These are phyloP conservation scores for Nomada flava DNA, from an alignment of 2,888 invertebrate genomes.

Conservation along the genomic window DNA sequence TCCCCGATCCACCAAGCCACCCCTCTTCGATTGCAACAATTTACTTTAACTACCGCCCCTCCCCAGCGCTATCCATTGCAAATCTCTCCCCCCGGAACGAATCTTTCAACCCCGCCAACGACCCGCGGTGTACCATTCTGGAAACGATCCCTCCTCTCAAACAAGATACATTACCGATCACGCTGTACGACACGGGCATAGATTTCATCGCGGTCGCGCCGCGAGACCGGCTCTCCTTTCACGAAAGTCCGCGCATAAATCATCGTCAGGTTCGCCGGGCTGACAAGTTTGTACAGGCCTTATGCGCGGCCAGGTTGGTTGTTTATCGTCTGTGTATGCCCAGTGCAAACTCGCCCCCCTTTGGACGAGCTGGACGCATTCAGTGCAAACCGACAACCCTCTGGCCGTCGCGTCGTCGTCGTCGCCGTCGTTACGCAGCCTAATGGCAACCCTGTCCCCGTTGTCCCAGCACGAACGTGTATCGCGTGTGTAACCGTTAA, in stretches of 20 bases:
- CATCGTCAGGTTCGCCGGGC: conserved; percentile 63
- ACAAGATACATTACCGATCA: not conserved
- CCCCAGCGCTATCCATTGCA: not conserved
- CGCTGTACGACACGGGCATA: too few species aligned
- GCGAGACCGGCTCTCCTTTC: conserved; percentile 45
- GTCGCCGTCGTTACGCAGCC: conserved; percentile 47
- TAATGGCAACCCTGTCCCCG: conserved; percentile 51
- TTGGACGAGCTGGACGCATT: conserved; percentile 35
- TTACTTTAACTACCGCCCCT: not conserved
- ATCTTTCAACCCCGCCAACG: not conserved
- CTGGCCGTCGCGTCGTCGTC: conserved; percentile 12
- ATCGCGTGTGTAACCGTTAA: conserved; percentile 59
- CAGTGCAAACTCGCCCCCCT: conserved; percentile 64
- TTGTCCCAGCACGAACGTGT: conserved; percentile 33
- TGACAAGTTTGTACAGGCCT: conserved; percentile 70
- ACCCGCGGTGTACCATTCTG: not conserved
- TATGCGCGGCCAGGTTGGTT: conserved; percentile 53
- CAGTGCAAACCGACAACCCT: conserved; percentile 48
- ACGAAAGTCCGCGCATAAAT: conserved; percentile 64
- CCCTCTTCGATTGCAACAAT: not conserved
- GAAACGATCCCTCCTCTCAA: not conserved
- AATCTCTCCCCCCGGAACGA: not conserved
- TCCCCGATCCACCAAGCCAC: not conserved
- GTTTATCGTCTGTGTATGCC: conserved; percentile 73
- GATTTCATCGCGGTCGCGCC: not conserved